Percentiles rank a stretch among this genome's conserved stretches.
Evolutionary conservation across 2,113 vertebrate genomes (phyloP).

Genomic region (Micronycteris hirsuta): DNA sequence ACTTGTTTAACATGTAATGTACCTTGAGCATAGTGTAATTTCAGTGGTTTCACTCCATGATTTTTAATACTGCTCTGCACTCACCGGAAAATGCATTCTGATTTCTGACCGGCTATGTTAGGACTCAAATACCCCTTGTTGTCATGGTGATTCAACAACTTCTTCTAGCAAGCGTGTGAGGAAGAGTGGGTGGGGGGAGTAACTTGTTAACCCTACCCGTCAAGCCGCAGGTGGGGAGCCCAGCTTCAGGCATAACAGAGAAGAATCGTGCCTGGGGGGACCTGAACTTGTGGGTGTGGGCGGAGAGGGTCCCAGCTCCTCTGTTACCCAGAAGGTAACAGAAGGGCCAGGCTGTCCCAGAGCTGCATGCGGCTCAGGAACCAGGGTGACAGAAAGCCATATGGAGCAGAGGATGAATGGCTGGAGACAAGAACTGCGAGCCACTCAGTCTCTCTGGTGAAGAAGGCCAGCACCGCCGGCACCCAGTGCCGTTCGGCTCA

Average conservation of each 20-base stretch:
- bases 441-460: neutral
- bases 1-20: neutral
- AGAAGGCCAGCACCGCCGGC: fast-evolving
- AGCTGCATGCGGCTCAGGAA: neutral
- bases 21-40: neutral
- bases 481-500: neutral
- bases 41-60: neutral
- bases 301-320: neutral
- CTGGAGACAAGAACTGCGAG: neutral
- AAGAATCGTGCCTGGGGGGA: neutral
- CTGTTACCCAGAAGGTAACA: neutral
- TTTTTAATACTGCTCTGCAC: neutral
- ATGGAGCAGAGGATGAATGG: fast-evolving
- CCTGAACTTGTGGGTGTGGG: neutral
- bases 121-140: neutral
- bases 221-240: neutral
- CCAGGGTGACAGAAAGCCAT: neutral
- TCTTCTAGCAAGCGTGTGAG: neutral
- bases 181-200: neutral
- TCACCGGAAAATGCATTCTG: neutral
- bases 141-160: neutral
- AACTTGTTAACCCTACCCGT: neutral
- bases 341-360: neutral
- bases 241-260: neutral
- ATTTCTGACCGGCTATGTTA: neutral